These are phyloP conservation scores for Nothocercus nigrocapillus DNA, from an alignment of 2,113 vertebrate species.

Conservation along the genomic window DNA sequence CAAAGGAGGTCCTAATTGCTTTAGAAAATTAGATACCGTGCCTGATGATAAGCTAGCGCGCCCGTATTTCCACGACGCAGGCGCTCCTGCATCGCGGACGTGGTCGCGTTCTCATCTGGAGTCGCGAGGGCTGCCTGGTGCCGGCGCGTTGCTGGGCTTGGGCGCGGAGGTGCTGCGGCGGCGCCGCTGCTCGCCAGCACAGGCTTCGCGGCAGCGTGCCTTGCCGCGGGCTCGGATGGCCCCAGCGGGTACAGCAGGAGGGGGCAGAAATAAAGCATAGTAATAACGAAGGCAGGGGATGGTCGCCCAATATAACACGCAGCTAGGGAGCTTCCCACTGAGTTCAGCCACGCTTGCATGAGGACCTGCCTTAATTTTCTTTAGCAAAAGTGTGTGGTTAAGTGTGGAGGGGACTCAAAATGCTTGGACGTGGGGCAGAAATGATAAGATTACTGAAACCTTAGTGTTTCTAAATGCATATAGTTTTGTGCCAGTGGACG, in stretches of 20 bases:
- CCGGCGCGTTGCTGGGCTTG: neutral
- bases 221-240: neutral
- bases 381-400: neutral
- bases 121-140: neutral
- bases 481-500: neutral
- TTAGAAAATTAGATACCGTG: neutral
- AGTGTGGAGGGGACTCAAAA: neutral
- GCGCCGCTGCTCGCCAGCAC: neutral
- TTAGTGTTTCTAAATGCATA: neutral
- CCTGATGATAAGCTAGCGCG: neutral
- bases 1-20: neutral
- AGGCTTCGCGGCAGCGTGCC: too few relatives aligned
- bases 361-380: neutral
- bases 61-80: neutral
- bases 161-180: neutral
- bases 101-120: slow-evolving; percentile 16
- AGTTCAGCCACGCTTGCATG: neutral
- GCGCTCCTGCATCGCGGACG: neutral
- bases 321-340: neutral
- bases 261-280: neutral
- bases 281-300: neutral
- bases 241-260: neutral
- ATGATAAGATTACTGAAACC: neutral
- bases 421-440: neutral
- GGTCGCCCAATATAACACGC: neutral